These are phyloP conservation scores for Plutomurus gul DNA, from an alignment of 1,140 invertebrate species.

Conservation along the genomic window DNA sequence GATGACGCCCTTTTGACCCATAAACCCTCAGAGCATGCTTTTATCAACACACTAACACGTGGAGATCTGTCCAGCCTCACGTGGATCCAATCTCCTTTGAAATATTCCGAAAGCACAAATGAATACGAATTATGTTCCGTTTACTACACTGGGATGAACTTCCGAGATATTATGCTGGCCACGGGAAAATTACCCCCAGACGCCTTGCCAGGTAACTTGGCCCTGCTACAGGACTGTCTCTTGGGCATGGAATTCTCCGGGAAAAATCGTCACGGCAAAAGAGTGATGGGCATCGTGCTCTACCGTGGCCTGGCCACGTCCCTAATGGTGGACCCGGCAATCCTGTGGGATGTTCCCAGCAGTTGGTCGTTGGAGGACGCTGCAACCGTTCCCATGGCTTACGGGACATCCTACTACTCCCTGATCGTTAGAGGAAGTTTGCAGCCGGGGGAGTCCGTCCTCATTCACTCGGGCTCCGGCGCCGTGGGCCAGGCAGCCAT, in stretches of 20 bases:
- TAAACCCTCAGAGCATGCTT: too few species aligned
- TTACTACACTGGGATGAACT: conserved; percentile 92
- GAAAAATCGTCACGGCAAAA: conserved; percentile 66
- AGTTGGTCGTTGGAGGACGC: conserved; percentile 91
- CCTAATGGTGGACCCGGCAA: conserved; percentile 78
- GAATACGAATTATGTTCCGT: conserved; percentile 61
- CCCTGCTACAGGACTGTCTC: conserved; percentile 86
- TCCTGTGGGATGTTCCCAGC: conserved; percentile 88
- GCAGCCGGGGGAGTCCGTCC: conserved; percentile 77
- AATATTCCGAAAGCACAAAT: background rate
- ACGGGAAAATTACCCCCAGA: conserved; percentile 94
- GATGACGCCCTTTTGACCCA: too few species aligned
- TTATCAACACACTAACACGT: conserved; percentile 84
- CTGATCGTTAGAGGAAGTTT: conserved; percentile 82
- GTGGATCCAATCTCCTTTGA: conserved; percentile 81
- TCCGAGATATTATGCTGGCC: conserved; percentile 96
- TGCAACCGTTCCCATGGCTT: conserved; percentile 90
- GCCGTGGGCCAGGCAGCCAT: conserved; percentile 84
- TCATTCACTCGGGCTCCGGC: conserved; percentile 93
- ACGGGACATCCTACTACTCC: conserved; percentile 89
- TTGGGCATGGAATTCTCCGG: conserved; percentile 94
- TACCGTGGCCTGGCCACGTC: conserved; percentile 81
- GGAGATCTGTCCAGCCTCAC: conserved; percentile 91
- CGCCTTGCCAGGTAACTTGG: conserved; percentile 86
- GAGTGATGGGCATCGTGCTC: conserved; percentile 93